A percentile compares a stretch with the other conserved stretches of the same genome.
Conservation (phyloP, 92 coral and sea anemone genomes). For the Scolanthus callimorphus region DNA sequence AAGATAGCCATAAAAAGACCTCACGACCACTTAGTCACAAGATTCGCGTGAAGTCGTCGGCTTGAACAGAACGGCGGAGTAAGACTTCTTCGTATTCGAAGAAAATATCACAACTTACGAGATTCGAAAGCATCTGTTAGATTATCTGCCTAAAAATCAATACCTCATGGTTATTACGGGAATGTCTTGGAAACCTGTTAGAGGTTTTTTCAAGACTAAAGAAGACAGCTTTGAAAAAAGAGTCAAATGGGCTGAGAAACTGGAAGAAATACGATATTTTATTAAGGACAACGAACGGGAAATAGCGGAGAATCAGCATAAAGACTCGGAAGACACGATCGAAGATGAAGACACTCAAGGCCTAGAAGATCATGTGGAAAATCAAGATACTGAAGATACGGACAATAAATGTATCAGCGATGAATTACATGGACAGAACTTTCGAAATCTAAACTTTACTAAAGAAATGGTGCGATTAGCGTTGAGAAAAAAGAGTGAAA, state of each 20-base stretch:
- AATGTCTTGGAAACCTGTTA: slow-evolving; percentile 35
- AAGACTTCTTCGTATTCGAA: too few relatives aligned
- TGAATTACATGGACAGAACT: not conserved
- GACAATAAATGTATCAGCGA: not conserved
- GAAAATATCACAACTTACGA: too few relatives aligned
- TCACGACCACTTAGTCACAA: too few relatives aligned
- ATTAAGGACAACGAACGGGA: slow-evolving; percentile 18
- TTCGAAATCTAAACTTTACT: slow-evolving; percentile 1
- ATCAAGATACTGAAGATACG: not conserved
- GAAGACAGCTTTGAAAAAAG: slow-evolving; percentile 14
- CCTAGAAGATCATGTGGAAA: not conserved
- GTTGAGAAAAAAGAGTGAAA: slow-evolving; percentile 16
- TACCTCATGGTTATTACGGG: not conserved
- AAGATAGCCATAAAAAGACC: not conserved
- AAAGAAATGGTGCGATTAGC: slow-evolving; percentile 40
- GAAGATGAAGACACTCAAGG: not conserved
- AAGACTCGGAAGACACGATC: not conserved
- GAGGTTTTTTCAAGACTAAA: slow-evolving; percentile 13
- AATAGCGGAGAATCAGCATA: not conserved
- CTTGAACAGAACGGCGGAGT: too few relatives aligned
- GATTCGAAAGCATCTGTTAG: too few relatives aligned
- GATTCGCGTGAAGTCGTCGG: too few relatives aligned
- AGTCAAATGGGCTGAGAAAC: slow-evolving; percentile 52
- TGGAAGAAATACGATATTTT: slow-evolving; percentile 52
- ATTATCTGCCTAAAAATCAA: not conserved